Percentiles rank a stretch among this genome's conserved stretches.
Evolutionary conservation across 2,888 invertebrate species (phyloP).

Genomic region (Nephrotoma flavescens): DNA sequence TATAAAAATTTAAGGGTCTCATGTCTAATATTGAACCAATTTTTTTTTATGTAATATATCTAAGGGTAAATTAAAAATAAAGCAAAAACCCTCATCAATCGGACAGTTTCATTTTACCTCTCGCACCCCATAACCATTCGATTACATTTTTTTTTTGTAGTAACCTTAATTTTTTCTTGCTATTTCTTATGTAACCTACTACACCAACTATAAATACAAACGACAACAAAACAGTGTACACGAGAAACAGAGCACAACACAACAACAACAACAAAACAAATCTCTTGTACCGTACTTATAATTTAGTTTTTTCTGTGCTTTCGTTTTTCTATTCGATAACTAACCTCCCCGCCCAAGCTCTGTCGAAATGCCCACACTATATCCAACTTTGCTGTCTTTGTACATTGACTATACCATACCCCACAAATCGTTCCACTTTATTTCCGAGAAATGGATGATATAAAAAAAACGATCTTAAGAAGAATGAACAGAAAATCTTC

Average conservation of each 20-base stretch:
- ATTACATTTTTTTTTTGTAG: constrained; percentile 2
- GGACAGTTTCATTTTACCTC: constrained; percentile 8
- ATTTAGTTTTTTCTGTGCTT: background rate
- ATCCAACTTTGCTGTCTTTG: background rate
- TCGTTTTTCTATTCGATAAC: background rate
- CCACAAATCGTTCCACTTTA: background rate
- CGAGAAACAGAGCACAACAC: background rate
- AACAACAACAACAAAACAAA: background rate
- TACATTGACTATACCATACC: background rate
- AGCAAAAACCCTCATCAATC: constrained; percentile 10
- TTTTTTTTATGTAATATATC: background rate
- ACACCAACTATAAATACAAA: background rate
- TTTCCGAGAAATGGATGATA: background rate
- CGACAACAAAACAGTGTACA: background rate
- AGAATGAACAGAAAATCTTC: background rate
- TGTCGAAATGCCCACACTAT: background rate
- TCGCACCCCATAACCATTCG: background rate
- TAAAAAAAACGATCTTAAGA: background rate
- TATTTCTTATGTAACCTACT: background rate
- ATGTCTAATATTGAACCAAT: background rate
- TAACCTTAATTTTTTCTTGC: background rate
- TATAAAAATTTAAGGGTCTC: background rate
- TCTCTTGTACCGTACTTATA: background rate
- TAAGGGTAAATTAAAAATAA: background rate
- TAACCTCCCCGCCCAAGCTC: background rate